Percentiles rank a stretch among this genome's conserved stretches.
Evolutionary conservation across 2,797 vertebrate genomes (phyloP).

Genomic region (Thamnophis elegans): DNA sequence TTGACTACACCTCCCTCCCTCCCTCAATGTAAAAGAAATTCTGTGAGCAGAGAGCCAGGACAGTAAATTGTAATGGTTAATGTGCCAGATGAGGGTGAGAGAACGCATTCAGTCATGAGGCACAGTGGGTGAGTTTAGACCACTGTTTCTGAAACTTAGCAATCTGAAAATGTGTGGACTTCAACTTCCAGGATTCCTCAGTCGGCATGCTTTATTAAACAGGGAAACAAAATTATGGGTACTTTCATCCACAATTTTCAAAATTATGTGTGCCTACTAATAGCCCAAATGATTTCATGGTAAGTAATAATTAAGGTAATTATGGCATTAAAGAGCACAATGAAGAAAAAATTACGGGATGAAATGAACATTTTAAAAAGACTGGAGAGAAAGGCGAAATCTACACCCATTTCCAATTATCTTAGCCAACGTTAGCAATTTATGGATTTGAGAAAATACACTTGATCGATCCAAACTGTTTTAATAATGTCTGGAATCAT

Average conservation of each 20-base stretch:
- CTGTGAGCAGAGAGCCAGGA: background rate
- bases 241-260: background rate
- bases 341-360: background rate
- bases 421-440: background rate
- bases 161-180: background rate
- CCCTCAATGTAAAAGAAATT: constrained; percentile 4
- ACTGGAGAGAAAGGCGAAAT: background rate
- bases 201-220: background rate
- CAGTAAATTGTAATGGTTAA: background rate
- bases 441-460: background rate
- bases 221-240: background rate
- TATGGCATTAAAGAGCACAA: background rate
- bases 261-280: background rate
- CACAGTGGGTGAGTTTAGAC: background rate
- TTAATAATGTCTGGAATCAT: background rate
- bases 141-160: background rate
- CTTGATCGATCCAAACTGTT: background rate
- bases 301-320: background rate
- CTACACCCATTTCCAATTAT: background rate
- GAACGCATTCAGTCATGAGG: background rate
- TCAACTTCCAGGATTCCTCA: background rate
- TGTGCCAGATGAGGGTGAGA: background rate
- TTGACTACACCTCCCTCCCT: background rate
- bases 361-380: background rate
- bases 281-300: background rate